A percentile compares a stretch with the other conserved stretches of the same genome.
Evolutionary conservation across 2,113 vertebrate species (phyloP).

Genomic region (Prochilodus magdalenae): DNA sequence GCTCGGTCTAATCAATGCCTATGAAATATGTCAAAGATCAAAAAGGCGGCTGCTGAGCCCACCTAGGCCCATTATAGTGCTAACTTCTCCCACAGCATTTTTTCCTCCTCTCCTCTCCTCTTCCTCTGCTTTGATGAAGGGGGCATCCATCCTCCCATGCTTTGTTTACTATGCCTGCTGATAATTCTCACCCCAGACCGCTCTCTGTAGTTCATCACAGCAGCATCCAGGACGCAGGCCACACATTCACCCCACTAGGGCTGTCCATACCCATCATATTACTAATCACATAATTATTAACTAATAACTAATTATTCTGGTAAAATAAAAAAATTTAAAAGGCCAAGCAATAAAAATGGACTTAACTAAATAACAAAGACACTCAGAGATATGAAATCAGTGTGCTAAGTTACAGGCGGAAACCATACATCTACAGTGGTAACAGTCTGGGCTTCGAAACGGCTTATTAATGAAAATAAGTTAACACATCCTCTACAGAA

Average conservation of each 20-base stretch:
- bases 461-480: too few species aligned
- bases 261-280: not conserved
- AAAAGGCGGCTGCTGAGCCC: constrained; percentile 65
- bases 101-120: constrained; percentile 27
- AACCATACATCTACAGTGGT: too few species aligned
- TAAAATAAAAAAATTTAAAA: not conserved
- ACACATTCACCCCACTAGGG: not conserved
- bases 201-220: not conserved
- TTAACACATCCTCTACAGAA: too few species aligned
- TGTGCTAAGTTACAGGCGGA: too few species aligned
- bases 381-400: too few species aligned
- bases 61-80: constrained; percentile 56
- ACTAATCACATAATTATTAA: not conserved
- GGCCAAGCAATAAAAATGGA: not conserved
- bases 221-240: not conserved
- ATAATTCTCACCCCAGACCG: not conserved
- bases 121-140: constrained; percentile 29
- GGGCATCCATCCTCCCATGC: not conserved
- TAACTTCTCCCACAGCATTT: constrained; percentile 51
- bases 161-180: not conserved
- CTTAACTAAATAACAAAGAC: too few species aligned
- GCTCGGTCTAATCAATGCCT: constrained; percentile 69
- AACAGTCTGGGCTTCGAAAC: too few species aligned
- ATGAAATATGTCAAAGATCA: constrained; percentile 74
- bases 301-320: not conserved